Percentiles rank a stretch among this genome's conserved stretches.
phyloP scores from a whole-genome alignment of 2,113 vertebrate species.

The Progne subis region DNA sequence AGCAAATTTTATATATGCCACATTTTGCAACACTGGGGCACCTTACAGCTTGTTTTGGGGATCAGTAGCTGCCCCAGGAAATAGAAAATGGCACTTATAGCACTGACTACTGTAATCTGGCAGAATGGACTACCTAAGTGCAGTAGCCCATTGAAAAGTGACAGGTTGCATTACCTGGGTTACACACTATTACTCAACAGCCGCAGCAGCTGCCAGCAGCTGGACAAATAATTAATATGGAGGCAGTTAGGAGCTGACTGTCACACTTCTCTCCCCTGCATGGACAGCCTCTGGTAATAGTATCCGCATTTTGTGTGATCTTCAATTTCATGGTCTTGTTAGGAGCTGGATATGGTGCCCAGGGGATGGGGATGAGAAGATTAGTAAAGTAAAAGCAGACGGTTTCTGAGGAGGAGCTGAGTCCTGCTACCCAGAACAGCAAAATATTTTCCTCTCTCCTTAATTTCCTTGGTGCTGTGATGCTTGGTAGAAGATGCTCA shows the following conservation, averaged over 20 bases:
- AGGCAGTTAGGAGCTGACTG: background rate
- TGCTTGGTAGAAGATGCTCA: background rate
- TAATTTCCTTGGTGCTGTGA: background rate
- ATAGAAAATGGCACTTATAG: background rate
- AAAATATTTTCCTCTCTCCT: background rate
- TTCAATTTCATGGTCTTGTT: background rate
- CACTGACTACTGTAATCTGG: background rate
- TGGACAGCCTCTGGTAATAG: background rate
- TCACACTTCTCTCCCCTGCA: background rate
- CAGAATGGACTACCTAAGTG: background rate
- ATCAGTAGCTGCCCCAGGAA: background rate
- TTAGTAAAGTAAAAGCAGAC: rapidly evolving
- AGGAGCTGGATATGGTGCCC: background rate
- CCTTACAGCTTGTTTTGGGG: background rate
- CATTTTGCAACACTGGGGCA: background rate
- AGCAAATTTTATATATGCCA: background rate
- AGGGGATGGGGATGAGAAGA: background rate
- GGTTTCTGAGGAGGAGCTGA: background rate
- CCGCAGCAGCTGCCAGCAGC: background rate
- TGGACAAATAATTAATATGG: background rate
- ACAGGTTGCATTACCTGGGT: background rate
- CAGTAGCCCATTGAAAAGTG: background rate
- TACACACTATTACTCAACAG: background rate
- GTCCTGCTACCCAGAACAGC: background rate
- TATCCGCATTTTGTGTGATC: background rate